These are phyloP conservation scores for Diloba caeruleocephala DNA, from an alignment of 2,888 invertebrate genomes.

Conservation along the genomic window DNA sequence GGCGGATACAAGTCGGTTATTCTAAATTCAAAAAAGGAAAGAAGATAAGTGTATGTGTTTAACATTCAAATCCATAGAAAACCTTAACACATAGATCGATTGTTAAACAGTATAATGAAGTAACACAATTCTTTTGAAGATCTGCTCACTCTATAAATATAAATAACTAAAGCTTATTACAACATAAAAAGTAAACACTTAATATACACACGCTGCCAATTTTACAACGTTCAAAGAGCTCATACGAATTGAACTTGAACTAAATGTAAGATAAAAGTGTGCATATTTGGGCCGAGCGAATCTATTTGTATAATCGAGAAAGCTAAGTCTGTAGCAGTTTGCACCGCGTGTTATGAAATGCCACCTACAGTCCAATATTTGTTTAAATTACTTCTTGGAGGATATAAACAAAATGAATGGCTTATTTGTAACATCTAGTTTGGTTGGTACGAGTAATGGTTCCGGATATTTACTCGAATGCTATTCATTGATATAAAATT, in stretches of 20 bases:
- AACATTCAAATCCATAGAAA: background rate
- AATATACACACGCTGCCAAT: constrained; percentile 42
- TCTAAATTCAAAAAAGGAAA: too few species aligned
- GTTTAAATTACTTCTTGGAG: constrained; percentile 20
- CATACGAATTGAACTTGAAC: constrained; percentile 53
- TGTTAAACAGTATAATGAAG: constrained; percentile 11
- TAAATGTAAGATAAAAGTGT: constrained; percentile 45
- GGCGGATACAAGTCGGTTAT: too few species aligned
- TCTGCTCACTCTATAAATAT: constrained; percentile 21
- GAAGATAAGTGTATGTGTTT: too few species aligned
- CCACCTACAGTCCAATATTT: constrained; percentile 18
- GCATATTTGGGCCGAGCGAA: constrained; percentile 31
- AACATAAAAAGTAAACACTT: constrained; percentile 46
- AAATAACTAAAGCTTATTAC: constrained; percentile 39
- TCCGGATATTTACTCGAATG: constrained; percentile 32
- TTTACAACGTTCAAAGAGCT: constrained; percentile 53
- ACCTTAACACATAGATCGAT: background rate
- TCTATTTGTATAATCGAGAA: constrained; percentile 15
- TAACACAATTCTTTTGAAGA: constrained; percentile 25
- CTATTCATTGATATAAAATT: constrained; percentile 41
- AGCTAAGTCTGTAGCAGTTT: background rate
- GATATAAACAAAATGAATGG: constrained; percentile 25
- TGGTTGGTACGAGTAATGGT: constrained; percentile 19
- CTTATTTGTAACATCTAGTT: constrained; percentile 31
- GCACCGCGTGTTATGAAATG: constrained; percentile 2